These are phyloP conservation scores for Megalurothrips usitatus DNA, from an alignment of 2,888 invertebrate species.

Conservation along the genomic window DNA sequence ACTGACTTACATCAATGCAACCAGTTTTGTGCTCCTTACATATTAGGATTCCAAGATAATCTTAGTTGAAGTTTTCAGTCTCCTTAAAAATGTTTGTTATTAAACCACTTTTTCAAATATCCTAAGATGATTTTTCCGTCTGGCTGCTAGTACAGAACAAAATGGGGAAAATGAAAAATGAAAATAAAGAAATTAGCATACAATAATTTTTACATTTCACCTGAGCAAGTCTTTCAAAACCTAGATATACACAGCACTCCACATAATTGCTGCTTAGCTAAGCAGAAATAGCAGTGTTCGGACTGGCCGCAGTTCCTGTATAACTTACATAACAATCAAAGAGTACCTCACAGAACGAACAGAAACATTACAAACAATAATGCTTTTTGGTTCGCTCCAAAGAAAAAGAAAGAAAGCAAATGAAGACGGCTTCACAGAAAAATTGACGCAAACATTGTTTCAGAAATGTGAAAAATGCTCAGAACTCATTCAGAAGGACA, in stretches of 20 bases:
- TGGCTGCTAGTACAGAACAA: too few species aligned
- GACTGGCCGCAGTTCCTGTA: too few species aligned
- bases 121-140: too few species aligned
- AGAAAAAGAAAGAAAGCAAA: neutral
- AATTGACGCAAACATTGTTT: neutral
- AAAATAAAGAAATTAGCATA: neutral
- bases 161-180: neutral
- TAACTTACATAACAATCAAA: too few species aligned
- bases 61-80: neutral
- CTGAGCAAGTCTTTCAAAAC: neutral
- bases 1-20: neutral
- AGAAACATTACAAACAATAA: too few species aligned
- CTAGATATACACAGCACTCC: neutral
- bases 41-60: neutral
- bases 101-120: too few species aligned
- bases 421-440: neutral
- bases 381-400: too few species aligned
- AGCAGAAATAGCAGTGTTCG: too few species aligned
- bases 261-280: too few species aligned
- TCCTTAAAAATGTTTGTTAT: neutral
- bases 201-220: neutral
- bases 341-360: too few species aligned
- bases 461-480: neutral
- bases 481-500: neutral
- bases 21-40: constrained; percentile 4